Percentiles rank a stretch among this genome's conserved stretches.
These are phyloP conservation scores for Notothenia rossii DNA, from an alignment of 2,113 vertebrate species.

Conservation along the genomic window DNA sequence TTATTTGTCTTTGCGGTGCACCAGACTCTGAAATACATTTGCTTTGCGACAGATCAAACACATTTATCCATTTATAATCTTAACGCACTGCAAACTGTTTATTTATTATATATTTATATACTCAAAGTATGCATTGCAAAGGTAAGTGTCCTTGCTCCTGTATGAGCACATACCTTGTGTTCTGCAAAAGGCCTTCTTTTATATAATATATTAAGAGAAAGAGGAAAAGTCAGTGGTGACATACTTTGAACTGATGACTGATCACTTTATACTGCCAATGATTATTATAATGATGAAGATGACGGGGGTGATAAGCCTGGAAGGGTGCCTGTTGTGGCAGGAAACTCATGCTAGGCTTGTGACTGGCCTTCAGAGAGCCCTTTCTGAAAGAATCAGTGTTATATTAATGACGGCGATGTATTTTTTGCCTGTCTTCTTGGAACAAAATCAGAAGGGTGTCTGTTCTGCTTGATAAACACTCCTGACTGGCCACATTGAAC, in stretches of 20 bases:
- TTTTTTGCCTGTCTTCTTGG: conserved; percentile 67
- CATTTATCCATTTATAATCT: conserved; percentile 22
- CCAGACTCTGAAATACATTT: conserved; percentile 35
- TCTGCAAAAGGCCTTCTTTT: conserved; percentile 45
- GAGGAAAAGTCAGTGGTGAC: conserved; percentile 59
- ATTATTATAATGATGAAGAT: conserved; percentile 74
- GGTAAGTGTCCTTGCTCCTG: neutral
- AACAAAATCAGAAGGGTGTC: conserved; percentile 76
- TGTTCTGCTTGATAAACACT: conserved; percentile 70
- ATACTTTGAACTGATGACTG: conserved; percentile 75
- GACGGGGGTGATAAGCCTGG: conserved; percentile 71
- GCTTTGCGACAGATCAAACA: conserved; percentile 47
- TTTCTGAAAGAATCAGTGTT: conserved; percentile 79
- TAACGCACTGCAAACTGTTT: conserved; percentile 47
- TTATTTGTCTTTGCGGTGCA: conserved; percentile 65
- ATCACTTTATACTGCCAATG: conserved; percentile 67
- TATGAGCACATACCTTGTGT: neutral
- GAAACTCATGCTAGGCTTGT: conserved; percentile 83
- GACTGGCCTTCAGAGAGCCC: conserved; percentile 78
- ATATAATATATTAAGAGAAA: conserved; percentile 34
- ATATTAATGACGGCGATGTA: conserved; percentile 70
- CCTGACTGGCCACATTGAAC: conserved; percentile 58
- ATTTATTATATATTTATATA: conserved; percentile 7
- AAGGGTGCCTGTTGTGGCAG: conserved; percentile 78
- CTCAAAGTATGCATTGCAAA: neutral